Evolutionary conservation across 1,140 invertebrate genomes (phyloP).

Genomic region (Ephestia elutella): DNA sequence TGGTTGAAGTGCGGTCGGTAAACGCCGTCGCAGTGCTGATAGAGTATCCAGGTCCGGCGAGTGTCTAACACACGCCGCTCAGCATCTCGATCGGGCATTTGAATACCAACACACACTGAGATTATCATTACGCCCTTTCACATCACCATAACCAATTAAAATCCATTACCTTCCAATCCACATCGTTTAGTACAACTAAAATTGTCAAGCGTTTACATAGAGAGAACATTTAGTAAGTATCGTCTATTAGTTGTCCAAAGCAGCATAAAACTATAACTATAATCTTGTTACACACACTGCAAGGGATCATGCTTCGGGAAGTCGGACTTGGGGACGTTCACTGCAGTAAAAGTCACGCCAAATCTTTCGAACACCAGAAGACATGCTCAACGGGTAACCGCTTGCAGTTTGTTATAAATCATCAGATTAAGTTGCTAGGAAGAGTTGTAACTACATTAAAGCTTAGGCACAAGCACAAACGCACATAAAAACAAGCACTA

Average conservation of each 20-base stretch:
- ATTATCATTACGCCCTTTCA: conserved; percentile 58
- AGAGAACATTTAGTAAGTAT: conserved; percentile 66
- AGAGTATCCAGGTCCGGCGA: conserved; percentile 63
- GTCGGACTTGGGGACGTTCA: conserved; percentile 38
- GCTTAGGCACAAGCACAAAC: conserved; percentile 72
- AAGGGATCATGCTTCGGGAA: conserved; percentile 56
- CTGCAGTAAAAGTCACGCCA: conserved; percentile 36
- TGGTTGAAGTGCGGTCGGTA: conserved; percentile 55
- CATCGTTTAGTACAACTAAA: conserved; percentile 66
- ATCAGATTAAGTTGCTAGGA: conserved; percentile 55
- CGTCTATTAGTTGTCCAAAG: conserved; percentile 54
- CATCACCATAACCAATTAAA: conserved; percentile 69
- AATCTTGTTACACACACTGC: conserved; percentile 56
- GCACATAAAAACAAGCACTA: conserved; percentile 71
- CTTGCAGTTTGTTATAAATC: conserved; percentile 66
- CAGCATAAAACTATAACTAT: conserved; percentile 53
- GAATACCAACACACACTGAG: conserved; percentile 73
- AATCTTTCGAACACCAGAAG: conserved; percentile 37
- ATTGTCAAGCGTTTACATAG: conserved; percentile 67
- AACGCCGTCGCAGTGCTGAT: conserved; percentile 63
- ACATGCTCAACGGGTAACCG: conserved; percentile 44
- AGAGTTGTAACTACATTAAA: conserved; percentile 51
- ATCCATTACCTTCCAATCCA: conserved; percentile 73
- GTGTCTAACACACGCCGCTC: conserved; percentile 44
- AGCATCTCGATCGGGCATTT: conserved; percentile 74